phyloP scores from a whole-genome alignment of 2,888 invertebrate species.

The Metacarcinus magister region DNA sequence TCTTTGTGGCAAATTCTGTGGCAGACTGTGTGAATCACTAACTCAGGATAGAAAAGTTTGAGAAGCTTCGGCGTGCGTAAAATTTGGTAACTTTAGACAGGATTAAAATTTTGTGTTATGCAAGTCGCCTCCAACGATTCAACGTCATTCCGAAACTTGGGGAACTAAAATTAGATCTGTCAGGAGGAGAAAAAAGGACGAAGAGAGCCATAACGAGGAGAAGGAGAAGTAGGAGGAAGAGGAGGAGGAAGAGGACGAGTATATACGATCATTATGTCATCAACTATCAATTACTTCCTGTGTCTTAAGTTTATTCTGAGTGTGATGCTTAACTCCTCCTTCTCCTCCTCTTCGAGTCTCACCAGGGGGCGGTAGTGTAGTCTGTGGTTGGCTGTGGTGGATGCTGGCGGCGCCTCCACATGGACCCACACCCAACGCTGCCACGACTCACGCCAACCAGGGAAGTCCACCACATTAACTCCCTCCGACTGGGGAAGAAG shows the following conservation, averaged over 20 bases:
- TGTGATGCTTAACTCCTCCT: not conserved
- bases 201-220: not conserved
- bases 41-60: not conserved
- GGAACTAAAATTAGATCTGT: not conserved
- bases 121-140: not conserved
- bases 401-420: slow-evolving; percentile 47
- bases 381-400: not conserved
- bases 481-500: not conserved
- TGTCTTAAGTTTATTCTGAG: not conserved
- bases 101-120: not conserved
- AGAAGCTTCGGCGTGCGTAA: not conserved
- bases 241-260: not conserved
- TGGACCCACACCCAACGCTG: slow-evolving; percentile 71
- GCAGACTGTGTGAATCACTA: not conserved
- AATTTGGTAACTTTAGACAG: not conserved
- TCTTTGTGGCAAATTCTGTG: too few species aligned
- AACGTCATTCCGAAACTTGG: not conserved
- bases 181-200: not conserved
- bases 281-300: not conserved
- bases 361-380: not conserved
- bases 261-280: not conserved
- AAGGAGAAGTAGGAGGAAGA: not conserved
- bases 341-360: not conserved
- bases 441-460: not conserved
- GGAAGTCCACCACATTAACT: slow-evolving; percentile 37